A percentile compares a stretch with the other conserved stretches of the same genome.
phyloP scores from a whole-genome alignment of 2,797 vertebrate genomes.

The Pipistrellus pipistrellus region DNA sequence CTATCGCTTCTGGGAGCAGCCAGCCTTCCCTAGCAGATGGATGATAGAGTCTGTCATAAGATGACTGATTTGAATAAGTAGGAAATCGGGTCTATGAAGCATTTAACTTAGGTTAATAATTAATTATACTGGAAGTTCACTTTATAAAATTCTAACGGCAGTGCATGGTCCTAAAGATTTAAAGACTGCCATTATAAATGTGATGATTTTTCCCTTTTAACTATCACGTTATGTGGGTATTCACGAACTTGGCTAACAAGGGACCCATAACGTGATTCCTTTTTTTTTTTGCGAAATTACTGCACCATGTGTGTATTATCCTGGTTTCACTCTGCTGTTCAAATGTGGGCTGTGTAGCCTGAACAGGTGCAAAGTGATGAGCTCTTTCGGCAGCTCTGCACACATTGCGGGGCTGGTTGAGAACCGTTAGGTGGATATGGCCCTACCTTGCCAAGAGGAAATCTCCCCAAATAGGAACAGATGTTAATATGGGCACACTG shows the following conservation, averaged over 20 bases:
- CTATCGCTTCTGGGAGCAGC: neutral
- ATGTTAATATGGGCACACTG: slow-evolving; percentile 76
- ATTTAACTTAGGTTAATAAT: neutral
- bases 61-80: neutral
- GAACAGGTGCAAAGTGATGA: slow-evolving; percentile 76
- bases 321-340: neutral
- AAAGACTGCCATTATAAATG: slow-evolving; percentile 27
- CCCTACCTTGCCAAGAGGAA: slow-evolving; percentile 68
- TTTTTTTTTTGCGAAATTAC: neutral
- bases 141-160: neutral
- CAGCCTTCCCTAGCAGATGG: neutral
- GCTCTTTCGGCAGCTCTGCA: neutral
- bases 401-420: slow-evolving; percentile 12
- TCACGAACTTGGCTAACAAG: neutral
- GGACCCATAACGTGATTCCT: neutral
- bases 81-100: neutral
- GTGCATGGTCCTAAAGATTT: neutral
- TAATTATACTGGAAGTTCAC: neutral
- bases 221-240: neutral
- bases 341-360: neutral
- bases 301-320: neutral
- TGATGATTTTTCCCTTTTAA: neutral
- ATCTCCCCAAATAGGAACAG: slow-evolving; percentile 74
- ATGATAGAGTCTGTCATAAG: neutral
- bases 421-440: neutral